These are phyloP conservation scores for Odontamblyopus lacepedii DNA, from an alignment of 2,797 vertebrate species.

Conservation along the genomic window DNA sequence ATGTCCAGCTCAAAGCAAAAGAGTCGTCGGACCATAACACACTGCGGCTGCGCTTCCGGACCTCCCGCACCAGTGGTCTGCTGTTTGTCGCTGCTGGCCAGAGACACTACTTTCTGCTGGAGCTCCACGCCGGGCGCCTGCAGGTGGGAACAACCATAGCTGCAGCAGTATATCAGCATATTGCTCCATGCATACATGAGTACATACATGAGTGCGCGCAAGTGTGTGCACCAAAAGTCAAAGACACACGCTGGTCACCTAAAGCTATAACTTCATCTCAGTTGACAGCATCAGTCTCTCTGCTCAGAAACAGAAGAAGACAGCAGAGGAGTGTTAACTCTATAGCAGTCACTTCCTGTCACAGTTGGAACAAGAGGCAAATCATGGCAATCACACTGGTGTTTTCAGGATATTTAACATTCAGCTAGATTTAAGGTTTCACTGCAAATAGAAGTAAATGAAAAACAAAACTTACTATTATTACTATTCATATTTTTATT, in stretches of 20 bases:
- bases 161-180: constrained; percentile 44
- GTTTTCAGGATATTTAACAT: neutral
- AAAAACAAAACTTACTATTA: neutral
- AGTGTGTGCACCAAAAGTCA: constrained; percentile 9
- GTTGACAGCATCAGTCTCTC: constrained; percentile 52
- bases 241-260: constrained; percentile 22
- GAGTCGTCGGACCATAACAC: constrained; percentile 78
- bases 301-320: constrained; percentile 53
- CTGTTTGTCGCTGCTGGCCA: constrained; percentile 88
- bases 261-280: constrained; percentile 44
- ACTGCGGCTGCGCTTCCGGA: constrained; percentile 85
- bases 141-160: constrained; percentile 73
- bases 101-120: constrained; percentile 81
- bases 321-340: constrained; percentile 37
- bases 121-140: constrained; percentile 82
- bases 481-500: neutral
- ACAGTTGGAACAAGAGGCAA: constrained; percentile 18
- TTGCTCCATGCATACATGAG: constrained; percentile 43
- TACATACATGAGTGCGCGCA: neutral
- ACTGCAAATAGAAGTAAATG: neutral
- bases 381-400: constrained; percentile 11
- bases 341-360: constrained; percentile 40
- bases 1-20: constrained; percentile 80
- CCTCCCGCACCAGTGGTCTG: constrained; percentile 83
- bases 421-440: neutral